phyloP scores from a whole-genome alignment of 64 coral and sea anemone genomes.

The Astreopora myriophthalma region DNA sequence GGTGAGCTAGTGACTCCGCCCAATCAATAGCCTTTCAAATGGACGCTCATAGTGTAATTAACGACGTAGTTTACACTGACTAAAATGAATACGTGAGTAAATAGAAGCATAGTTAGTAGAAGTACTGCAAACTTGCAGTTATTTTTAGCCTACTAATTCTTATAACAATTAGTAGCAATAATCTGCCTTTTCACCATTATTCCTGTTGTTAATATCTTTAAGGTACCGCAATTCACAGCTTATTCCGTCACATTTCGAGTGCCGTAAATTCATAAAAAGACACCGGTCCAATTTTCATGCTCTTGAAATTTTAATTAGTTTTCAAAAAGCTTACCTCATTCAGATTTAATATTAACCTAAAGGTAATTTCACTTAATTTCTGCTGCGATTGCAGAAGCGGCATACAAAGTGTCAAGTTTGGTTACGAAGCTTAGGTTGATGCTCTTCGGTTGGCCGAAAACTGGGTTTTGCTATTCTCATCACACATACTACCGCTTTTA shows the following conservation, averaged over 20 bases:
- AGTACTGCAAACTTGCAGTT: too few relatives aligned
- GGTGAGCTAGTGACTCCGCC: too few relatives aligned
- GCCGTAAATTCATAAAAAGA: neutral
- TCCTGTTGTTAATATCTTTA: neutral
- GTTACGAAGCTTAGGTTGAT: neutral
- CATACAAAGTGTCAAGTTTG: neutral
- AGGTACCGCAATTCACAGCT: neutral
- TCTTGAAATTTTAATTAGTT: constrained; percentile 8
- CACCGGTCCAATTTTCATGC: neutral
- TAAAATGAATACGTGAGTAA: too few relatives aligned
- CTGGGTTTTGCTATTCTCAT: neutral
- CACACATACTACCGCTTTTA: neutral
- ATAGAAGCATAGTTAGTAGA: too few relatives aligned
- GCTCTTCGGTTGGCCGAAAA: neutral
- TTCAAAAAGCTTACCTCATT: neutral
- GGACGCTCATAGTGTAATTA: too few relatives aligned
- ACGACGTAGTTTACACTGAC: too few relatives aligned
- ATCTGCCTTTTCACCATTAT: neutral
- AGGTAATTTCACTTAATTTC: neutral
- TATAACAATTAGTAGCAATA: neutral
- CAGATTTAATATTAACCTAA: neutral
- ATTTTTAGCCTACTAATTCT: neutral
- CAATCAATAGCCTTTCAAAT: too few relatives aligned
- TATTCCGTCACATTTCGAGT: neutral
- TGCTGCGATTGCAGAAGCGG: neutral